Percentiles rank a stretch among this genome's conserved stretches.
Evolutionary conservation across 2,113 vertebrate genomes (phyloP).

Genomic region (Muntiacus reevesi): DNA sequence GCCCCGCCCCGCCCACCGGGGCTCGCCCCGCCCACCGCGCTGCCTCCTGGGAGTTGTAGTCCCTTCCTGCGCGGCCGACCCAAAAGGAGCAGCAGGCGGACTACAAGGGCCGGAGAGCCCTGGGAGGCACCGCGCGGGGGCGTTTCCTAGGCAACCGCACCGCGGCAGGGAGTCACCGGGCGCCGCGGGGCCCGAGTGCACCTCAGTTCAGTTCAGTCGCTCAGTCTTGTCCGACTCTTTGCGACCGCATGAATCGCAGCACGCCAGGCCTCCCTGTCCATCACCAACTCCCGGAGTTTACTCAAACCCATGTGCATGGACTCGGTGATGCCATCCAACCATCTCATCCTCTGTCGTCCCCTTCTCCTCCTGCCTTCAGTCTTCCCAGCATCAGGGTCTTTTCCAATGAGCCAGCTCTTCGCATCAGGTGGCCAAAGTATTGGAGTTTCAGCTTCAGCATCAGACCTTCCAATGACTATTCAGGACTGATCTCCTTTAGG

Average conservation of each 20-base stretch:
- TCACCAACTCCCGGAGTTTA: background rate
- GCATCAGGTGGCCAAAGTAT: background rate
- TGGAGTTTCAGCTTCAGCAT: background rate
- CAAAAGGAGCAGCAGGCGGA: background rate
- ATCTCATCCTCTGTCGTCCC: background rate
- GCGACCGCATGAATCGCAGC: background rate
- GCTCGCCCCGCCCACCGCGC: background rate
- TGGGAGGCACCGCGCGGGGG: background rate
- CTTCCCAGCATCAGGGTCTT: background rate
- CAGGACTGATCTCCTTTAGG: background rate
- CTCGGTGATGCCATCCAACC: background rate
- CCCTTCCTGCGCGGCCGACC: fast-evolving
- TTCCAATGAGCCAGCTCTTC: background rate
- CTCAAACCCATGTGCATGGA: background rate
- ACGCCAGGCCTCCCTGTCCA: background rate
- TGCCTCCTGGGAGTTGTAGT: slow-evolving; percentile 43
- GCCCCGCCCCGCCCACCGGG: background rate
- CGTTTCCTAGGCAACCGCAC: background rate
- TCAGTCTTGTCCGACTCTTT: background rate
- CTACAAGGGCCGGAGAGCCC: background rate
- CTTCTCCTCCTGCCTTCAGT: background rate
- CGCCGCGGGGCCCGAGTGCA: fast-evolving
- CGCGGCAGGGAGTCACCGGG: fast-evolving
- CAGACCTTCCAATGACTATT: background rate
- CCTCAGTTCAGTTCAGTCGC: background rate